Base-by-base conservation (phyloP, 2,113 vertebrate genomes). In the Ailurus styani region DNA sequence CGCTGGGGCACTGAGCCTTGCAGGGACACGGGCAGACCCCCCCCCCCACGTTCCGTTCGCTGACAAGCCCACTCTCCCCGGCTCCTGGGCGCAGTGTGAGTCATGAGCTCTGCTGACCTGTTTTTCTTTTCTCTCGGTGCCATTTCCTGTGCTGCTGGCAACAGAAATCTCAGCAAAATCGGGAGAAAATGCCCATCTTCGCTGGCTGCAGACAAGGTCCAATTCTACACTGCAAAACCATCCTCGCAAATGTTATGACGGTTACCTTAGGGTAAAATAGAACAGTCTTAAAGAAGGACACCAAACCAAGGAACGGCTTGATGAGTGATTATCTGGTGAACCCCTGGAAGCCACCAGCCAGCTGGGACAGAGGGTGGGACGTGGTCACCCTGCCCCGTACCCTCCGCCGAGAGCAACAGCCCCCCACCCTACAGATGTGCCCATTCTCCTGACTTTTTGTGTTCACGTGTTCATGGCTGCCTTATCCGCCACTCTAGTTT, bases 401-500 rank as follows among this genome's bases (percentile, higher is more conserved):
- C 81, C 50, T 70, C 70, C 37, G 15, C 52, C 29, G 3, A 55
- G 1, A 3, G 42, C 54, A 9, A 1, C 27, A 1, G 11, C 25
- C 11, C 4, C 50, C 3, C 34, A 9, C 40, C 73, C 20, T n/a
- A 23, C 10, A 4, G 21, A n/a, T 2, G 29, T 27, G 31, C 45
- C 29, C 3, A 7, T 20, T 50, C 29, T 79, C 57, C 73, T 45
- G 52, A 86, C 40, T 12, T 21, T 5, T 6, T 1, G 5, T 0
- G 2, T 9, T 34, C 18, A 2, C 4, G 1, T 27, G 70, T 12
- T 42, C 72, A 23, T 50, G 72, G 13, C 9, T 20, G 17, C 72
- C 72, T n/a, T 6, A 10, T 5, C 1, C 8, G 17, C 23, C 23
- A 0, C 60, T 57, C 50, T 29, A 0, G 23, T 21, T n/a, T 45